Evolutionary conservation across 2,797 vertebrate genomes (phyloP).

Genomic region (Sebastes hubbsi): DNA sequence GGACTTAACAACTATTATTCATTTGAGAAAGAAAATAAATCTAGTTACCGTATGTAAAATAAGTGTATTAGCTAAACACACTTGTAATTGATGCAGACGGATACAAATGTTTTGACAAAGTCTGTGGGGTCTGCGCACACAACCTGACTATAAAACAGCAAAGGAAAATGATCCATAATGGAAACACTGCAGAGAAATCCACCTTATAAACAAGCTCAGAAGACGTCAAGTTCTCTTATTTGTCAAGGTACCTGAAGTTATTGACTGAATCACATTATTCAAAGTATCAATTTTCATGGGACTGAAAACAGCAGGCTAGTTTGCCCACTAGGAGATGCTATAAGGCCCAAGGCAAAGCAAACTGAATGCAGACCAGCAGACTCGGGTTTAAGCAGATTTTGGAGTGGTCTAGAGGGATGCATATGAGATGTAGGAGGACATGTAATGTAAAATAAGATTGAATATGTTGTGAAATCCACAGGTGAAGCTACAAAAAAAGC

Average conservation of each 20-base stretch:
- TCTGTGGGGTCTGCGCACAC: conserved; percentile 1
- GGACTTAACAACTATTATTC: background rate
- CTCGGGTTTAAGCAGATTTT: conserved; percentile 5
- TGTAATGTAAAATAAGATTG: conserved; percentile 8
- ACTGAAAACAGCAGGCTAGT: conserved; percentile 34
- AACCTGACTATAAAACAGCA: conserved; percentile 33
- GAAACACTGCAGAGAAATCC: conserved; percentile 53
- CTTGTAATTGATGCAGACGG: background rate
- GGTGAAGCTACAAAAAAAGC: background rate
- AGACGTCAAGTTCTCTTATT: conserved; percentile 52
- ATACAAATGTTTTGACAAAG: conserved; percentile 24
- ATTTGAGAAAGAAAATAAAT: conserved; percentile 13
- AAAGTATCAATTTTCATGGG: conserved; percentile 60
- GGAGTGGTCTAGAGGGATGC: background rate
- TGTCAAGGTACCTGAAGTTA: conserved; percentile 52
- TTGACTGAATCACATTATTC: conserved; percentile 62
- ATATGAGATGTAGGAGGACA: background rate
- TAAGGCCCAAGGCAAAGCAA: conserved; percentile 59
- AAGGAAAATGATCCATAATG: conserved; percentile 45
- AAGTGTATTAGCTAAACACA: conserved; percentile 22
- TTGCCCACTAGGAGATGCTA: conserved; percentile 78
- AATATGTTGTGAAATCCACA: conserved; percentile 28
- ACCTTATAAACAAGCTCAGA: conserved; percentile 53
- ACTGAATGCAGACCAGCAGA: conserved; percentile 11
- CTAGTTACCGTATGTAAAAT: conserved; percentile 17